Percentiles rank a stretch among this genome's conserved stretches.
Evolutionary conservation across 2,797 vertebrate species (phyloP).

Genomic region (Phaenicophaeus curvirostris): DNA sequence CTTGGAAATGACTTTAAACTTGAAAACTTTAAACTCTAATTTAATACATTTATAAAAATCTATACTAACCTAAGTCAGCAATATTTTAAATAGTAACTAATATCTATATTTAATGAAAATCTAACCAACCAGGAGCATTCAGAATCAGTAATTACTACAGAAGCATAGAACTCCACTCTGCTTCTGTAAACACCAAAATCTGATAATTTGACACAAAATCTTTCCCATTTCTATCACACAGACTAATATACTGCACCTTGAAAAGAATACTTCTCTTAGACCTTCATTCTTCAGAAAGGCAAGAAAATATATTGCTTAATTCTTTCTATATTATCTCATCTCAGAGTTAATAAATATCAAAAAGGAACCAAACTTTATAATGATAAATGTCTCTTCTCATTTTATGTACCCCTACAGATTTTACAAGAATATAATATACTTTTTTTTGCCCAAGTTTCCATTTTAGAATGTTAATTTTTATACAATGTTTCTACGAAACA

Average conservation of each 20-base stretch:
- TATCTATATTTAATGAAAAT: neutral
- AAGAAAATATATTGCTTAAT: neutral
- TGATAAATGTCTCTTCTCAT: neutral
- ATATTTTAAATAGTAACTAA: neutral
- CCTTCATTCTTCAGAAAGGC: neutral
- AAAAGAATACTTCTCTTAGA: neutral
- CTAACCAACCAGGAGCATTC: neutral
- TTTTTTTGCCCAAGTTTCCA: neutral
- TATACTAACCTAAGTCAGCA: neutral
- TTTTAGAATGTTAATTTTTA: constrained; percentile 16
- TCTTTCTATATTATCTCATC: neutral
- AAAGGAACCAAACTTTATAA: neutral
- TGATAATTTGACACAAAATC: neutral
- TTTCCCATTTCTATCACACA: neutral
- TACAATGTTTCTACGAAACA: neutral
- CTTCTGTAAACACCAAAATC: neutral
- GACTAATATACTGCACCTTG: neutral
- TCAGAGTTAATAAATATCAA: neutral
- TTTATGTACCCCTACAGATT: neutral
- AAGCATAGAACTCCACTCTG: neutral
- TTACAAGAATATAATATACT: neutral
- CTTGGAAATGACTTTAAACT: neutral
- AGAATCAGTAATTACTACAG: neutral
- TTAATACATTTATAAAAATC: neutral
- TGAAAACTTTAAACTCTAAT: neutral